Percentiles rank a stretch among this genome's conserved stretches.
Conservation (phyloP, 2,113 vertebrate genomes). For the Brachyhypopomus gauderio region DNA sequence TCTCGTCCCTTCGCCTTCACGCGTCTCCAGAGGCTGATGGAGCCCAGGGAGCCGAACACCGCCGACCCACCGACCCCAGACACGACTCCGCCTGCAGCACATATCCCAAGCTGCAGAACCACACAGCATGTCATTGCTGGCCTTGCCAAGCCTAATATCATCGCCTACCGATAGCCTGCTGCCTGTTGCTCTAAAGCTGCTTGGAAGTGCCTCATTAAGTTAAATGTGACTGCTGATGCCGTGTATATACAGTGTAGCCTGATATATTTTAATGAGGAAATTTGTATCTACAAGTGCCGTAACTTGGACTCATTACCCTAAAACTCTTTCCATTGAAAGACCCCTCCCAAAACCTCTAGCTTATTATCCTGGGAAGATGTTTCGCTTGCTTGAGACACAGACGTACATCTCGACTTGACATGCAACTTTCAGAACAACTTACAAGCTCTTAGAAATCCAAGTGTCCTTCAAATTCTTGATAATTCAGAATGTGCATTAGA, state of each 20-base stretch:
- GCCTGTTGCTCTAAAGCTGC: background rate
- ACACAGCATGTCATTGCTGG: background rate
- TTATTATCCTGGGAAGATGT: background rate
- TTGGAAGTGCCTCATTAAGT: slow-evolving; percentile 1
- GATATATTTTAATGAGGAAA: background rate
- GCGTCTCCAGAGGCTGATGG: background rate
- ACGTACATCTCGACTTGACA: background rate
- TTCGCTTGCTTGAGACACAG: background rate
- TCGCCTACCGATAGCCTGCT: background rate
- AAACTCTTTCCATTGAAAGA: background rate
- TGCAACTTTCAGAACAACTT: background rate
- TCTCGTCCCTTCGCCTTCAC: background rate
- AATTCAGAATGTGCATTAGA: slow-evolving; percentile 10
- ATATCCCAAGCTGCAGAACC: too few relatives aligned
- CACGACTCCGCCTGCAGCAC: too few relatives aligned
- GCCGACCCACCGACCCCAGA: too few relatives aligned
- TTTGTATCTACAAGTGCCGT: background rate
- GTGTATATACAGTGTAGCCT: background rate
- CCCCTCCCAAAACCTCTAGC: background rate
- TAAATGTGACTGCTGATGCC: background rate
- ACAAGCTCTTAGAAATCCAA: background rate
- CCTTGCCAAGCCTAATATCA: background rate
- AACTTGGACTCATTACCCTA: background rate
- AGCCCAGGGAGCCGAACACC: slow-evolving; percentile 58
- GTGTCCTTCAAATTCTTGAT: background rate